Base-by-base conservation (phyloP, 2,113 vertebrate species). In the Anolis sagrei region DNA sequence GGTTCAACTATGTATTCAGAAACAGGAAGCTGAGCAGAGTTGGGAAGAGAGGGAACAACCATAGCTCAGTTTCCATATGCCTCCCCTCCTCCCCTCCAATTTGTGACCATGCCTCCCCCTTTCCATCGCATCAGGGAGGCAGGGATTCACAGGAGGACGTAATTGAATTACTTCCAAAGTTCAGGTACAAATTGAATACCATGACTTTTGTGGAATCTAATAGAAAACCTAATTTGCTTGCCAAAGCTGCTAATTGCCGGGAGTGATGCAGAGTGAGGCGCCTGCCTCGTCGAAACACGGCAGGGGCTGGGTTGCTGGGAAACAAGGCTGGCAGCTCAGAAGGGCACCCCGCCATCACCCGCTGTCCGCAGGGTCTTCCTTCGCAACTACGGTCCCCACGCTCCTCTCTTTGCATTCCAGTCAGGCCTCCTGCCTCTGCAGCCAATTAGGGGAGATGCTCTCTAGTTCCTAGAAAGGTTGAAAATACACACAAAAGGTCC, bases 181-280 rank as follows among this genome's bases (percentile, higher is more conserved):
- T 83, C 81, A 73, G 54, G 64, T 36, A 78, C 66, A 83, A 78
- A 73, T 77, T 49, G 39, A 62, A 79, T 77, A 51, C 51, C 5
- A 11, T 23, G 68, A 62, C 66, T 77, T 83, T 39, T 21, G n/a
- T 36, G 68, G 66, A 79, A 79, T 79, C 23, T 72, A 74, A 64
- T 87, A 19, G 70, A 58, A 82, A 76, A 69, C 64, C 74, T 86
- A 79, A 86, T 86, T 86, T 86, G 84, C 78, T 86, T 80, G 77
- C 54, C 27, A 69, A 19, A 49, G 69, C 84, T 70, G 51, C 79
- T 82, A 82, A 82, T 87, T 83, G 86, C 49, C 80, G 27, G 16
- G 36, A 78, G 74, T 7, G 10, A 72, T 87, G 86, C 36, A 61
- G 64, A 77, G 66, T 19, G n/a, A n/a, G 4, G 32, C 7, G 1